phyloP scores from a whole-genome alignment of 2,113 vertebrate species.

The Paracanthobrama guichenoti region DNA sequence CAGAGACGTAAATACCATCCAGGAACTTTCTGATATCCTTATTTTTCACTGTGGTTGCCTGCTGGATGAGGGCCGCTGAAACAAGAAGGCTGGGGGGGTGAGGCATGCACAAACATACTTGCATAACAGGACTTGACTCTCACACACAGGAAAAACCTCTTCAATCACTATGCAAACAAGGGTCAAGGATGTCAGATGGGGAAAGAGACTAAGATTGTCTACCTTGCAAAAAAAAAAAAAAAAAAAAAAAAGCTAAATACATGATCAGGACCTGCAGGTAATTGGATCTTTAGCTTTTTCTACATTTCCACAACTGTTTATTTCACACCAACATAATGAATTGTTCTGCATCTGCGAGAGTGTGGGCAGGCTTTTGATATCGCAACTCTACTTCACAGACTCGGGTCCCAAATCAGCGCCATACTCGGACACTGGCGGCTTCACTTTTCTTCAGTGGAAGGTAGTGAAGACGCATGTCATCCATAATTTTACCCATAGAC shows the following conservation, averaged over 20 bases:
- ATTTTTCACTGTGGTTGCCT: slow-evolving; percentile 98
- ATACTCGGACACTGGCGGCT: too few species aligned
- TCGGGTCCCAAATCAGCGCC: too few species aligned
- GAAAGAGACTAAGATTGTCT: neutral
- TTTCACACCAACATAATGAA: too few species aligned
- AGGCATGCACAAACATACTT: slow-evolving; percentile 49
- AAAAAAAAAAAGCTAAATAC: neutral
- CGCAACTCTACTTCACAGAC: too few species aligned
- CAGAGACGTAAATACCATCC: slow-evolving; percentile 98
- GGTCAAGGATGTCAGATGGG: neutral
- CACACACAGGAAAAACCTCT: neutral
- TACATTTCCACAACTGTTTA: too few species aligned
- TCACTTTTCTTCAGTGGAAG: too few species aligned
- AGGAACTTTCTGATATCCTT: slow-evolving; percentile 99
- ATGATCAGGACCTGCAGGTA: neutral
- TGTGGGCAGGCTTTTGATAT: too few species aligned
- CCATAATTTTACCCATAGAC: too few species aligned
- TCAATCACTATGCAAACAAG: neutral
- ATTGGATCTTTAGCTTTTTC: neutral
- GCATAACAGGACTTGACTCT: too few species aligned
- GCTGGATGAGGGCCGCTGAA: slow-evolving; percentile 97
- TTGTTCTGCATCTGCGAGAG: too few species aligned
- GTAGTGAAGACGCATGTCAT: too few species aligned
- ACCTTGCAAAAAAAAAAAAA: too few species aligned
- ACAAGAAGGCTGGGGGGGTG: slow-evolving; percentile 62